Evolutionary conservation across 2,113 vertebrate genomes (phyloP), one percentile per base, ranked within the genome.

Genomic region (Mastomys natalensis): DNA sequence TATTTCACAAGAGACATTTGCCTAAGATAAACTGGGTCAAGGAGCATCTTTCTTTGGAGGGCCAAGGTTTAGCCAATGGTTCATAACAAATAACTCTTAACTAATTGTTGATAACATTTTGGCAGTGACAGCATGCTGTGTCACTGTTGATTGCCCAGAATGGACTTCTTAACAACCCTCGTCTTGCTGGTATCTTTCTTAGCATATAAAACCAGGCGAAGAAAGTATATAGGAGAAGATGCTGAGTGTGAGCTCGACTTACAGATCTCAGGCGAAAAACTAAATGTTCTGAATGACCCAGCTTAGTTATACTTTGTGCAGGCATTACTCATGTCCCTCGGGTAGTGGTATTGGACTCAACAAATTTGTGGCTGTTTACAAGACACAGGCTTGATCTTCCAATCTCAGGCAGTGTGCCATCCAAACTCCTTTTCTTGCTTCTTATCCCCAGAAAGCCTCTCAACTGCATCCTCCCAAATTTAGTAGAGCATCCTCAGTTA

Each of bases 21-120:
- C 95, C 81, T 90, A 73, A 89, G 88, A 96, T 96, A 91, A 96
- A 94, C 68, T 95, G 86, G 95, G 78, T 95, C 90, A 97, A 96
- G 62, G 86, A 29, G n/a, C 89, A 87, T 96, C 85, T 95, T 94
- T 96, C 90, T 89, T 70, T 88, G 86, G 53, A 88, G 87, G 94
- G 74, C 55, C 92, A 95, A 21, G 64, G 81, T 93, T 94, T 91
- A 90, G 73, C 43, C 2, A 21, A 51, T 74, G 76, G 31, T 51
- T 77, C 70, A 70, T 86, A 68, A 68, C 76, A 89, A 77, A 64
- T 81, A 74, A 87, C 53, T 19, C 66, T 85, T 48, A n/a, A 76
- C 53, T 76, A 68, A 55, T 76, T 64, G 24, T 78, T 62, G 80
- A n/a, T 70, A 78, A 87, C 43, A 29, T 21, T 40, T 15, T 95